Percentiles rank a stretch among this genome's conserved stretches.
These are phyloP conservation scores for Apamea crenata DNA, from an alignment of 2,888 invertebrate genomes.

Conservation along the genomic window DNA sequence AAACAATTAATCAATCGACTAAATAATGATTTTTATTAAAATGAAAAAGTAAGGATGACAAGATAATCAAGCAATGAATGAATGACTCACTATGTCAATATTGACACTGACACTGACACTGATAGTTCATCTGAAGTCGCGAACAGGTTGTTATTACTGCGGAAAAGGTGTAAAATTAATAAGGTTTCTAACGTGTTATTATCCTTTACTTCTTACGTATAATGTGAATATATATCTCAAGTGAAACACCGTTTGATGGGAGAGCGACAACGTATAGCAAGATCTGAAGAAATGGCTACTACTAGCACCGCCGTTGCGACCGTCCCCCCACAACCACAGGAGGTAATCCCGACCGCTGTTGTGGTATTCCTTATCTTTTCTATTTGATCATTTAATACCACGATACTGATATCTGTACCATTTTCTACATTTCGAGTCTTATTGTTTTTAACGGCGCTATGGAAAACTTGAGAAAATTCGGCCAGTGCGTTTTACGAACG, in stretches of 20 bases:
- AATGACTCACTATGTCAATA: conserved; percentile 19
- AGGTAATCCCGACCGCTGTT: conserved; percentile 76
- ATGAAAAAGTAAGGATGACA: conserved; percentile 18
- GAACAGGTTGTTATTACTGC: conserved; percentile 41
- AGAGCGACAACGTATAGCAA: conserved; percentile 75
- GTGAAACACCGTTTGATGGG: conserved; percentile 80
- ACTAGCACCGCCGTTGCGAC: conserved; percentile 86
- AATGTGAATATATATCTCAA: conserved; percentile 73
- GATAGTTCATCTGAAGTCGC: conserved; percentile 54
- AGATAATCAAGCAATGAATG: too few relatives aligned
- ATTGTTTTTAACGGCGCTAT: conserved; percentile 66
- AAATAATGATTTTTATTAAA: not conserved
- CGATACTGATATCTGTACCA: conserved; percentile 56
- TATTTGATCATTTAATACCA: conserved; percentile 77
- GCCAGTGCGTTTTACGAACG: conserved; percentile 63
- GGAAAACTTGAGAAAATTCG: conserved; percentile 67
- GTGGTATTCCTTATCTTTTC: conserved; percentile 76
- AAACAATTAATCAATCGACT: not conserved
- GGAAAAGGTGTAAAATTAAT: conserved; percentile 57
- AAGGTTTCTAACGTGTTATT: conserved; percentile 36
- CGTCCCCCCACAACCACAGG: conserved; percentile 82
- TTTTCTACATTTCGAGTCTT: conserved; percentile 40
- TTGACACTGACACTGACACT: conserved; percentile 51
- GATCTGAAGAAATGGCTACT: conserved; percentile 85
- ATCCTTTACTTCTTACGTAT: conserved; percentile 62